Percentiles rank a stretch among this genome's conserved stretches.
phyloP scores from a whole-genome alignment of 2,888 invertebrate genomes.

The Thera obeliscata region DNA sequence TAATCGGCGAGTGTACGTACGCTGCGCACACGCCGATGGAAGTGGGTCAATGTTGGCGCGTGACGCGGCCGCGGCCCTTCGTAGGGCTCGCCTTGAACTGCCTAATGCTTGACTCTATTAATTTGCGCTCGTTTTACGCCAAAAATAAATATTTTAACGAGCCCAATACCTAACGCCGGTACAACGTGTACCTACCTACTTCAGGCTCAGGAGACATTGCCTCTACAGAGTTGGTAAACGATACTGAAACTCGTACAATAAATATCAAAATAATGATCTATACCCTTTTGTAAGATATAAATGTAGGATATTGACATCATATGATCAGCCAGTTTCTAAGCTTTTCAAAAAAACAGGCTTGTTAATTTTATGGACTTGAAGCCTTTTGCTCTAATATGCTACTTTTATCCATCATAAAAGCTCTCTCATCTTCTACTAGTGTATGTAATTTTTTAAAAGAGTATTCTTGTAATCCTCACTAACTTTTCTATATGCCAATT shows the following conservation, averaged over 20 bases:
- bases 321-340: no score
- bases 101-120: slow-evolving; percentile 68
- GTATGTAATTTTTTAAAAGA: no score
- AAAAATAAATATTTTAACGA: slow-evolving; percentile 57
- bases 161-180: background rate
- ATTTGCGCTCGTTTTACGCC: slow-evolving; percentile 74
- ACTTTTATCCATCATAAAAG: no score
- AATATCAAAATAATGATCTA: no score
- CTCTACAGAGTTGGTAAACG: background rate
- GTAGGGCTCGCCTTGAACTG: slow-evolving; percentile 82
- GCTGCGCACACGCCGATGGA: slow-evolving; percentile 73
- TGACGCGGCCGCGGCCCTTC: slow-evolving; percentile 81
- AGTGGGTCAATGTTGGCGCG: slow-evolving; percentile 82
- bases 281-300: no score
- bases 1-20: slow-evolving; percentile 75
- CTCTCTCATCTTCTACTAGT: no score
- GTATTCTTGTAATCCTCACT: no score
- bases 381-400: no score
- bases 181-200: background rate
- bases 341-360: no score
- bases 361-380: no score
- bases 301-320: no score
- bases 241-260: background rate
- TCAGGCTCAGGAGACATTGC: background rate
- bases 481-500: no score